Evolutionary conservation across 2,797 vertebrate genomes (phyloP), one percentile per base, ranked within the genome.

Genomic region (Knipowitschia caucasica): DNA sequence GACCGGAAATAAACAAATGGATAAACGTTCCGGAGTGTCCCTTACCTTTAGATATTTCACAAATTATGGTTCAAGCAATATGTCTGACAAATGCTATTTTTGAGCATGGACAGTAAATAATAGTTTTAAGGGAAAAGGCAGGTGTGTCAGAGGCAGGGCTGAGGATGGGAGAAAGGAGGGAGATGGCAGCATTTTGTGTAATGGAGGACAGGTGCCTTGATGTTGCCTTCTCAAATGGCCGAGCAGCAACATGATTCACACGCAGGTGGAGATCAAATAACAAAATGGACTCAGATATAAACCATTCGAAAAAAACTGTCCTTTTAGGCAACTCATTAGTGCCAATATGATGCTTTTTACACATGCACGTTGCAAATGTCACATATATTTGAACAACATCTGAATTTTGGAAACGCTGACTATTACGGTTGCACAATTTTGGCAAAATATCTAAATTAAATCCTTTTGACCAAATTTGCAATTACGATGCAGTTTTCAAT

Each of bases 171-270:
- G 10, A 39, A 33, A 67, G 62, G 53, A 27, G 65, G 62, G 53
- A 51, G 62, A 59, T 64, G 61, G 51, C 57, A 64, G 71, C 65
- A 30, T 78, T 75, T 64, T 74, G 60, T 67, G 74, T 77, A 78
- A 82, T 55, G 50, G 65, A 75, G 67, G 69, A 71, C 70, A 67
- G 76, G 61, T 66, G 66, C 72, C 66, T 59, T 33, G 50, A 67
- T 3, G 62, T 34, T 24, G 53, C 26, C 18, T 10, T 80, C 80
- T 86, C 82, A 79, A 69, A 83, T 85, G 62, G 55, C 78, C 64
- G 36, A 38, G 12, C 1, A 18, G 56, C 73, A 88, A 88, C 80
- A 63, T 47, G 79, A 88, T 33, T 79, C 80, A 67, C 1, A 4
- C 24, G 31, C 35, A 73, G 49, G 31, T 61, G 60, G 69, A 33